These are phyloP conservation scores for Aspiorhynchus laticeps DNA, from an alignment of 2,113 vertebrate species.

Conservation along the genomic window DNA sequence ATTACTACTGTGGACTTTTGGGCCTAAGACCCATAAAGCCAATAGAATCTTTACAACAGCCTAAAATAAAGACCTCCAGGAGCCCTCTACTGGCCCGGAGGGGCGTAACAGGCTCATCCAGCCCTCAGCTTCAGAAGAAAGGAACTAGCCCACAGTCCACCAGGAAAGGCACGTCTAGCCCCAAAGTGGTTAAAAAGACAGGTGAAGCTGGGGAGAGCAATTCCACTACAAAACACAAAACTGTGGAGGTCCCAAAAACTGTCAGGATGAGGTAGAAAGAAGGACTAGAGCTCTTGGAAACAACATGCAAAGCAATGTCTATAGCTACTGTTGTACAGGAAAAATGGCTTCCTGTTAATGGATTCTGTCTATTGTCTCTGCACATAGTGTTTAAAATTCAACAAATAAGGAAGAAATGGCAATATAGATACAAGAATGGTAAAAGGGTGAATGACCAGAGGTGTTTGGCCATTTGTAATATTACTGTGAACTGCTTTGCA, in stretches of 20 bases:
- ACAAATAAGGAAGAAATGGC: neutral
- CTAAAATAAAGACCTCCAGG: conserved; percentile 86
- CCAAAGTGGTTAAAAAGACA: conserved; percentile 78
- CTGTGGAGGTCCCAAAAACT: conserved; percentile 67
- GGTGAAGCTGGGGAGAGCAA: conserved; percentile 72
- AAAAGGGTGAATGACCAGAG: conserved; percentile 37
- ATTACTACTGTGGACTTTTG: conserved; percentile 88
- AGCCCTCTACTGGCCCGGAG: conserved; percentile 88
- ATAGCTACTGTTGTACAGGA: conserved; percentile 24
- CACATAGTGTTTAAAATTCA: conserved; percentile 10
- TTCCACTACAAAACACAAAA: conserved; percentile 63
- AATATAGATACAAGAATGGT: neutral
- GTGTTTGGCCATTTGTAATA: conserved; percentile 42
- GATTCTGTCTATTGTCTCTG: neutral
- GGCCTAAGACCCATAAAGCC: conserved; percentile 79
- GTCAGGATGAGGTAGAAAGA: conserved; percentile 69
- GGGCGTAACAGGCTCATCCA: conserved; percentile 76
- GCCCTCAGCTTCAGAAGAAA: conserved; percentile 89
- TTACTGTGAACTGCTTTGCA: conserved; percentile 59
- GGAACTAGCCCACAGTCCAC: conserved; percentile 82
- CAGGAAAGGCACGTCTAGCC: conserved; percentile 79
- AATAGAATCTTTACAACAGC: conserved; percentile 76
- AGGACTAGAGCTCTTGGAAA: too few relatives aligned
- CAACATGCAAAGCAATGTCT: neutral
- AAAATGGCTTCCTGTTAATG: neutral